These are phyloP conservation scores for Platyura marginata DNA, from an alignment of 1,140 invertebrate species.

Conservation along the genomic window DNA sequence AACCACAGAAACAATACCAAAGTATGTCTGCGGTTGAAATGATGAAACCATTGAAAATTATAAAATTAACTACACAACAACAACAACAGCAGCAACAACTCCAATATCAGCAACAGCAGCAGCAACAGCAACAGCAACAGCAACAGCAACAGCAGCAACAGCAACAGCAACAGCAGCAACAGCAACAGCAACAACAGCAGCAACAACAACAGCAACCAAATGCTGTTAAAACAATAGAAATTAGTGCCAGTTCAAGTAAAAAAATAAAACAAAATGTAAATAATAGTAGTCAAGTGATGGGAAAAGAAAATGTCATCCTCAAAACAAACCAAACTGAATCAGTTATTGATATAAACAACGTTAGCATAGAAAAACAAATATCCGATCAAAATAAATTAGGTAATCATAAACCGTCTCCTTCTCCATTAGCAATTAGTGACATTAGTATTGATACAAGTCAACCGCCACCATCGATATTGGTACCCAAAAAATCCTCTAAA, in stretches of 20 bases:
- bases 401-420: slow-evolving; percentile 2
- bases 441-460: background rate
- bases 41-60: too few species aligned
- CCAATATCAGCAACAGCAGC: background rate
- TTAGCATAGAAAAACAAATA: too few species aligned
- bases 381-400: background rate
- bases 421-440: background rate
- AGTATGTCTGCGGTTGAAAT: background rate
- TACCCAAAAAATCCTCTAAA: slow-evolving; percentile 7
- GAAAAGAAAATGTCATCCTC: background rate
- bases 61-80: background rate
- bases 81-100: background rate
- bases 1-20: slow-evolving; percentile 13
- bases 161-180: background rate
- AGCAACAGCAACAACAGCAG: background rate
- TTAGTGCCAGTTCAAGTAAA: background rate
- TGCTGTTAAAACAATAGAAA: background rate
- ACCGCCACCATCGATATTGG: slow-evolving; percentile 5
- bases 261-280: background rate
- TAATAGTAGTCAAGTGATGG: background rate
- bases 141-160: background rate
- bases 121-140: background rate
- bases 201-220: background rate
- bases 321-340: background rate
- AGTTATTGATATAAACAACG: slow-evolving; percentile 7